phyloP scores from a whole-genome alignment of 2,888 invertebrate genomes.

The Leptopilina syphax region DNA sequence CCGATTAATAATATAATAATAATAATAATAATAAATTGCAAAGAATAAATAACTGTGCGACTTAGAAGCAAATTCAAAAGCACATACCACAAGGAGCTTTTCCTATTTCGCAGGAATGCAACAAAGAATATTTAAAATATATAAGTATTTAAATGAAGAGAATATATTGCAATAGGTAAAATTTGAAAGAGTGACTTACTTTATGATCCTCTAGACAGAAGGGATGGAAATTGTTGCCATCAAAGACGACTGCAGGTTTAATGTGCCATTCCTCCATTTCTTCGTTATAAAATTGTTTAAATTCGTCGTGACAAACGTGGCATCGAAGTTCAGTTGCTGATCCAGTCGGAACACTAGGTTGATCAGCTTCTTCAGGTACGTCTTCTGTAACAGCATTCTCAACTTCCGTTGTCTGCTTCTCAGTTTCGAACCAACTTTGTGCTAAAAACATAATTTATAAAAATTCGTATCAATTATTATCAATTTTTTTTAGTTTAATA shows the following conservation, averaged over 20 bases:
- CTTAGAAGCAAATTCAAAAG: slow-evolving; percentile 10
- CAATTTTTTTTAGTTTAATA: too few species aligned
- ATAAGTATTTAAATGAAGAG: slow-evolving; percentile 26
- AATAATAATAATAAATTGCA: slow-evolving; percentile 2
- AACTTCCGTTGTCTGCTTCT: slow-evolving; percentile 79
- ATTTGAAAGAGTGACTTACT: slow-evolving; percentile 76
- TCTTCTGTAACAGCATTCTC: slow-evolving; percentile 80
- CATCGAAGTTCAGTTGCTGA: slow-evolving; percentile 85
- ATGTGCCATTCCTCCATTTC: slow-evolving; percentile 99
- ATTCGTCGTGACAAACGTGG: slow-evolving; percentile 93
- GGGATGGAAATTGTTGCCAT: slow-evolving; percentile 91
- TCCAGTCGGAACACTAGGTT: slow-evolving; percentile 86
- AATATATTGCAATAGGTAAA: neutral
- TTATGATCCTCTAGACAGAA: slow-evolving; percentile 92
- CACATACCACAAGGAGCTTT: slow-evolving; percentile 54
- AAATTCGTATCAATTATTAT: too few species aligned
- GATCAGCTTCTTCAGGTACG: slow-evolving; percentile 80
- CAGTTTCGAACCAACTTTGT: slow-evolving; percentile 92
- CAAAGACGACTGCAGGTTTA: slow-evolving; percentile 87
- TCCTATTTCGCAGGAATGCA: slow-evolving; percentile 51
- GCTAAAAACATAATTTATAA: slow-evolving; percentile 77
- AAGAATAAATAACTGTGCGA: neutral
- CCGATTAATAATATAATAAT: neutral
- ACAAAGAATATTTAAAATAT: slow-evolving; percentile 45
- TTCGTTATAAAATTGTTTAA: slow-evolving; percentile 97